Percentiles rank a stretch among this genome's conserved stretches.
phyloP scores from a whole-genome alignment of 2,888 invertebrate genomes.

The Elegia similella region DNA sequence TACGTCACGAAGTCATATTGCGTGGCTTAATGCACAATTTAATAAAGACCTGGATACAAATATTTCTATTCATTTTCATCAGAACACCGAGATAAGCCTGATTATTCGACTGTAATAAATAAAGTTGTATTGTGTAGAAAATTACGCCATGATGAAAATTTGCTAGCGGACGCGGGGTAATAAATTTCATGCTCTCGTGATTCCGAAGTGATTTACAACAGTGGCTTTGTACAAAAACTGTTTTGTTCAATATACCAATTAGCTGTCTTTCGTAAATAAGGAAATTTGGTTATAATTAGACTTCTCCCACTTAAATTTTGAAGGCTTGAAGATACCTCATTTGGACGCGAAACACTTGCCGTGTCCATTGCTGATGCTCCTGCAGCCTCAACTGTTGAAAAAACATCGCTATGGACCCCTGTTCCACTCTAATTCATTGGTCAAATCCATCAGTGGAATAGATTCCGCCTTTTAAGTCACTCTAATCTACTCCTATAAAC shows the following conservation, averaged over 20 bases:
- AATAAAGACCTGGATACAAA: not conserved
- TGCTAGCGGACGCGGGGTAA: conserved; percentile 67
- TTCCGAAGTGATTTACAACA: conserved; percentile 67
- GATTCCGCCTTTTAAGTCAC: no score
- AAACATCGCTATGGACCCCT: no score
- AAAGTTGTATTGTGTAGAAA: conserved; percentile 59
- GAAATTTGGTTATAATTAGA: conserved; percentile 23
- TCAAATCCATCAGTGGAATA: no score
- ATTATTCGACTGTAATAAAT: conserved; percentile 43
- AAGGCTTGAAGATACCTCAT: no score
- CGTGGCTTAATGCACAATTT: not conserved
- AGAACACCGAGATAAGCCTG: conserved; percentile 24
- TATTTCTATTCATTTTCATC: conserved; percentile 17
- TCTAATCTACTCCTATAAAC: no score
- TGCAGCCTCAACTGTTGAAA: no score
- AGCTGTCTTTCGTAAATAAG: conserved; percentile 36
- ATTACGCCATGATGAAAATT: conserved; percentile 67
- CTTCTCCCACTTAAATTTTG: not conserved
- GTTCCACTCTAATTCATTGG: no score
- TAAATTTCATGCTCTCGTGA: conserved; percentile 75
- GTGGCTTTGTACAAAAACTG: conserved; percentile 51
- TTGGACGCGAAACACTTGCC: no score
- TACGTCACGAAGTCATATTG: not conserved
- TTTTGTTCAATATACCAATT: conserved; percentile 61
- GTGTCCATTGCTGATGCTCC: no score